These are phyloP conservation scores for Heterotilapia buettikoferi DNA, from an alignment of 2,113 vertebrate species.

Conservation along the genomic window DNA sequence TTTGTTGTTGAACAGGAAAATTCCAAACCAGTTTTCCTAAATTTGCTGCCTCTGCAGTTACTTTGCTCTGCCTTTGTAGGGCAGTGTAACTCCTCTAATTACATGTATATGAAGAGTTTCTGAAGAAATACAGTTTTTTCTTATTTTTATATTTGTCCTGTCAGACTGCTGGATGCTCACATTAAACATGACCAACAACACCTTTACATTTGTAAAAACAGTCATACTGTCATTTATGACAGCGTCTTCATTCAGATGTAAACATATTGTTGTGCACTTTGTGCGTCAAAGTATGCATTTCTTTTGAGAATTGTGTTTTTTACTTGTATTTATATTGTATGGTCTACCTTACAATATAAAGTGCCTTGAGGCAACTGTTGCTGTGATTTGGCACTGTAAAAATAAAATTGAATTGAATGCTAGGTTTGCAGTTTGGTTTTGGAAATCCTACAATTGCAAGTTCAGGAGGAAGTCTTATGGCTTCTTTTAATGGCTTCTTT, in stretches of 20 bases:
- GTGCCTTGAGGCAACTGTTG: not conserved
- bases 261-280: not conserved
- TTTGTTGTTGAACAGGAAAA: not conserved
- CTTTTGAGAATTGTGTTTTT: not conserved
- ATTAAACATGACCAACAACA: not conserved
- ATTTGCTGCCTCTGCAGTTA: not conserved
- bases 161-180: not conserved
- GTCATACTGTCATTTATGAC: not conserved
- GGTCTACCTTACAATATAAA: not conserved
- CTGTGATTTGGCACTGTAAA: not conserved
- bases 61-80: not conserved
- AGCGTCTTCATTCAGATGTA: not conserved
- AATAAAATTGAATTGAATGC: not conserved
- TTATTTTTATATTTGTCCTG: not conserved
- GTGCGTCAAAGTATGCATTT: not conserved
- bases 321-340: not conserved
- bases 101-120: not conserved
- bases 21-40: not conserved
- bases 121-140: not conserved
- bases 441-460: not conserved
- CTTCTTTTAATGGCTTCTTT: not conserved
- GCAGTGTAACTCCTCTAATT: not conserved
- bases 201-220: not conserved
- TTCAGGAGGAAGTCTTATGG: not conserved
- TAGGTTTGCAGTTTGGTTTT: not conserved